Conservation (phyloP, 2,113 vertebrate genomes). For the Macaca mulatta region DNA sequence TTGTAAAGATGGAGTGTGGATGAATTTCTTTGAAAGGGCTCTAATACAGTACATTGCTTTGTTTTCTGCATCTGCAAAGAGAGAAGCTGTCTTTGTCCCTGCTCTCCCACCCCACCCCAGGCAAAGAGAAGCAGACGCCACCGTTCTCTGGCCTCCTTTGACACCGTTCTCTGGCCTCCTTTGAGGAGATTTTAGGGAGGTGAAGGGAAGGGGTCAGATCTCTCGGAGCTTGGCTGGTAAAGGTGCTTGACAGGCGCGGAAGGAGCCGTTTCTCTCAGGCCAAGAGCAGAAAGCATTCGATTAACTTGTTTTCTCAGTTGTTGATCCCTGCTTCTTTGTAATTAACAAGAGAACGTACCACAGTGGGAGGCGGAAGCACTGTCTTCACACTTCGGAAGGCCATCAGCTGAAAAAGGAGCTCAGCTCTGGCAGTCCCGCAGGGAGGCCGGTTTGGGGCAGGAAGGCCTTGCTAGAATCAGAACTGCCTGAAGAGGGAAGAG, state of each 20-base stretch:
- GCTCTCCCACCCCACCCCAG: background rate
- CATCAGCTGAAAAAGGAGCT: background rate
- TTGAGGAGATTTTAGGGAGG: background rate
- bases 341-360: background rate
- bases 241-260: background rate
- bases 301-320: background rate
- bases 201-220: background rate
- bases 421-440: rapidly evolving
- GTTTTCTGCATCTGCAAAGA: background rate
- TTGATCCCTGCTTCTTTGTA: background rate
- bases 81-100: background rate
- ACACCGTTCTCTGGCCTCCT: background rate
- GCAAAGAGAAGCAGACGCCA: background rate
- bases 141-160: background rate
- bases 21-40: background rate
- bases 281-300: background rate
- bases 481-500: background rate
- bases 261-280: background rate
- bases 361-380: rapidly evolving
- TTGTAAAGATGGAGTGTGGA: background rate
- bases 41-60: background rate
- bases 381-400: background rate
- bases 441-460: background rate
- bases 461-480: background rate
- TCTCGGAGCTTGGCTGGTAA: background rate